Base-by-base conservation (phyloP, 2,888 invertebrate genomes). In the Eudemis profundana region DNA sequence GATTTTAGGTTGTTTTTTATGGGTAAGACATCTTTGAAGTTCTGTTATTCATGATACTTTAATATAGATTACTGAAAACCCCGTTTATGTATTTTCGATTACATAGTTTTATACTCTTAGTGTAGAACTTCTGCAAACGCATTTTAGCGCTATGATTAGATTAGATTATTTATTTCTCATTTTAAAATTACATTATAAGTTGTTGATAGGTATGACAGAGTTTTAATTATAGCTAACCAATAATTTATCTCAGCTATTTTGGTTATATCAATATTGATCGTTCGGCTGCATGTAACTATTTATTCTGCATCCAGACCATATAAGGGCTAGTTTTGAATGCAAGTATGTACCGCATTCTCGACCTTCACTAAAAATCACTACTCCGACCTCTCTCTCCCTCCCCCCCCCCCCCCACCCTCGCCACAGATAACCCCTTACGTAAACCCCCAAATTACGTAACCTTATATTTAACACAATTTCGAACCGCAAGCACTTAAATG, bases 361-460 rank as follows among this genome's bases (percentile, higher is more conserved):
- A 76, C 72, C 77, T 74, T 74, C 77, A 78, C 72, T 70, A 71
- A 74, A 78, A 76, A 74, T 76, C 78, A 75, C 76, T 74, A 76
- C 71, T 70, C 68, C 66, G 33, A 67, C 67, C 29, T 74, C 75
- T 65, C 78, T 63, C 72, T 77, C 78, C 54, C 72, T 68, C 69
- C 14, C 71, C 70, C 70, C 50, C 67, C 61, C 61, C 76, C 74
- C 75, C 68, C 77, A 75, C 77, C 49, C 70, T 74, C 74, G 61
- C 59, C 66, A 61, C 60, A 71, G 65, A 63, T 65, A 61, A 53
- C 66, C 59, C 44, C 46, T 70, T 70, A 68, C 67, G 62, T 67
- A 70, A 70, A 51, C 29, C 40, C 54, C 66, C 29, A 62, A 57
- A 68, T 81, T 76, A 81, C 70, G 73, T 78, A 81, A 81, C 57